Evolutionary conservation across 2,888 invertebrate species (phyloP).

Genomic region (Brachypalpus laphriformis): DNA sequence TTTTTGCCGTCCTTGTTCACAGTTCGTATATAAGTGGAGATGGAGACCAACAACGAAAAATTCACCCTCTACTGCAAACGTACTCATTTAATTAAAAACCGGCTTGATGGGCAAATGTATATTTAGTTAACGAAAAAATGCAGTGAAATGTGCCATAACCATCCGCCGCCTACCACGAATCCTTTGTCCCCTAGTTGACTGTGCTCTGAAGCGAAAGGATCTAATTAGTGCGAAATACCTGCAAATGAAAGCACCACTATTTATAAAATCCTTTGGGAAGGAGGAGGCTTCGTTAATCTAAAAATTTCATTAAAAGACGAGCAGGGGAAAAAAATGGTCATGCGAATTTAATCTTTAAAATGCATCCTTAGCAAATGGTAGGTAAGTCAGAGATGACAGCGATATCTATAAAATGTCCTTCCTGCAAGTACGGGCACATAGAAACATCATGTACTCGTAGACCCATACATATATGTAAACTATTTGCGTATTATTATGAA

Average conservation of each 20-base stretch:
- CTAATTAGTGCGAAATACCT: slow-evolving; percentile 72
- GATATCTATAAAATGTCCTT: slow-evolving; percentile 17
- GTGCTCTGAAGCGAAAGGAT: slow-evolving; percentile 62
- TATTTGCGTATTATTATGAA: slow-evolving; percentile 4
- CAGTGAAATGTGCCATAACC: slow-evolving; percentile 26
- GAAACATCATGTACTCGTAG: background rate
- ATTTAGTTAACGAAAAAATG: slow-evolving; percentile 45
- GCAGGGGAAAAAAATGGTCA: slow-evolving; percentile 32
- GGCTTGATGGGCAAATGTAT: slow-evolving; percentile 51
- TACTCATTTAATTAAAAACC: slow-evolving; percentile 65
- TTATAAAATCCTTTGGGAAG: slow-evolving; percentile 59
- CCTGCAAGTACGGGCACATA: background rate
- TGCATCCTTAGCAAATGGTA: slow-evolving; percentile 33
- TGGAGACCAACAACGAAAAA: slow-evolving; percentile 47
- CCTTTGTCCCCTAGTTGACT: slow-evolving; percentile 45
- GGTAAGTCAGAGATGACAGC: slow-evolving; percentile 36
- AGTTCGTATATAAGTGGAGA: slow-evolving; percentile 6
- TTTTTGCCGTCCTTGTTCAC: slow-evolving; percentile 22
- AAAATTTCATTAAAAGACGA: slow-evolving; percentile 54
- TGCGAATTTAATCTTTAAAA: slow-evolving; percentile 66
- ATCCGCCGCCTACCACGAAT: slow-evolving; percentile 33
- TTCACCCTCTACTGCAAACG: slow-evolving; percentile 37
- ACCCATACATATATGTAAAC: background rate
- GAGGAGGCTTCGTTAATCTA: slow-evolving; percentile 62
- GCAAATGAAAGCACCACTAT: slow-evolving; percentile 65